Base-by-base conservation (phyloP, 1,140 invertebrate species). In the Drosophila lini region DNA sequence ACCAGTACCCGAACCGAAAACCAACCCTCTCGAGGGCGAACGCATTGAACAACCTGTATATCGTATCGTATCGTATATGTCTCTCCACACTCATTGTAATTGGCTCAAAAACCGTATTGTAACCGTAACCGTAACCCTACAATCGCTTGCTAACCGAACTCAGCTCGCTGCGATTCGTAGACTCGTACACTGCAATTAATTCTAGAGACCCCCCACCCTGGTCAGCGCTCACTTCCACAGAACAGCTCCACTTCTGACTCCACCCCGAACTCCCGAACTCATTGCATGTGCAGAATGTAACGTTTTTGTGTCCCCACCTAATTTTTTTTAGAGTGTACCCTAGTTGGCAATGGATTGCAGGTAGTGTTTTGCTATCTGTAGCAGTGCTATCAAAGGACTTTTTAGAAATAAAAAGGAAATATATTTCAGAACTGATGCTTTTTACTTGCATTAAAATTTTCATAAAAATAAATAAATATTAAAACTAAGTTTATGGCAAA, bases 1-100 rank as follows among this genome's bases (percentile, higher is more conserved):
- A 53, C 16, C 7, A 63, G 38, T n/a, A 19, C 25, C 25, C 60
- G 60, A 57, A 55, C 34, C 36, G 60, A 58, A 56, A 50, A 44
- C 53, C 40, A 74, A 74, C 32, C 58, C 47, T 64, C 47, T 50
- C 44, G 57, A 53, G 61, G 79, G 76, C 81, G 80, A 78, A 70
- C 60, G 73, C 74, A 78, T 84, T 78, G 78, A 84, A 64, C 68
- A 69, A 78, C 75, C 47, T 78, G 75, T 78, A 78, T 71, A 78
- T 78, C 62, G 40, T 59, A 71, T 53, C 42, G 50, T 19, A 45
- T 25, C 44, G 45, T 28, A 47, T 28, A 55, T 55, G 22, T 25
- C 34, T 55, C 52, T 38, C 44, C 38, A 71, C 68, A 71, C 68
- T 71, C 69, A 73, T 73, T 59, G 38, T 47, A 57, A 73, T 73